Base-by-base conservation (phyloP, 92 coral and sea anemone genomes). In the Palythoa grandis region DNA sequence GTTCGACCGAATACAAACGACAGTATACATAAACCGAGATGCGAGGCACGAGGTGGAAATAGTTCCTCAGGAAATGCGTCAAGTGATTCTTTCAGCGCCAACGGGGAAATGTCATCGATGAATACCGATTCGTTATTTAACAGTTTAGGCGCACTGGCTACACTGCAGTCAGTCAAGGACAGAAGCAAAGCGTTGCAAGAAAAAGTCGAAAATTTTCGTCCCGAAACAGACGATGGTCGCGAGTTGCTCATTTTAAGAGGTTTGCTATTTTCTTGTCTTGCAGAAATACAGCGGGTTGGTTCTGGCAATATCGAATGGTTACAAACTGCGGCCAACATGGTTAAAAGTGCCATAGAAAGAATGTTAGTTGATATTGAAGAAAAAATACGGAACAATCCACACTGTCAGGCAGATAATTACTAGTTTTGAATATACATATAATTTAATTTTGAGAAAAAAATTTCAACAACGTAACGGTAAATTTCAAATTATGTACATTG, bases 181-280 rank as follows among this genome's bases (percentile, higher is more conserved):
- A 93, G 95, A 20, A 88, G 87, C 29, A 86, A 86, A 75, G 91
- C 91, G 29, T 82, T 94, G 39, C 98, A 94, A 61, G 80, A 88
- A 2, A 82, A 91, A 43, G 92, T 94, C 19, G 75, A 87, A 15
- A 83, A 85, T 52, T 92, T 90, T 43, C 77, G 91, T 12, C 95
- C 94, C 0, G 86, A 73, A 9, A 70, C 83, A 56, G 85, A 80
- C 61, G 91, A 85, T 71, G 85, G 92, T 1, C 91, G 85, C 6
- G 98, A 94, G 37, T 94, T 87, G 43, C 75, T 88, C 19, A 77
- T 88, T 10, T 65, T 94, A 75, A 43, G 92, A 56, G 95, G 89
- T 2, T 77, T 94, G 83, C 72, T 94, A 11, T 90, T 90, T 11
- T 70, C 95, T 22, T 90, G 91, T 37, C 52, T 83, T 50, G 92